These are phyloP conservation scores for Esox lucius DNA, from an alignment of 2,797 vertebrate genomes.

Conservation along the genomic window DNA sequence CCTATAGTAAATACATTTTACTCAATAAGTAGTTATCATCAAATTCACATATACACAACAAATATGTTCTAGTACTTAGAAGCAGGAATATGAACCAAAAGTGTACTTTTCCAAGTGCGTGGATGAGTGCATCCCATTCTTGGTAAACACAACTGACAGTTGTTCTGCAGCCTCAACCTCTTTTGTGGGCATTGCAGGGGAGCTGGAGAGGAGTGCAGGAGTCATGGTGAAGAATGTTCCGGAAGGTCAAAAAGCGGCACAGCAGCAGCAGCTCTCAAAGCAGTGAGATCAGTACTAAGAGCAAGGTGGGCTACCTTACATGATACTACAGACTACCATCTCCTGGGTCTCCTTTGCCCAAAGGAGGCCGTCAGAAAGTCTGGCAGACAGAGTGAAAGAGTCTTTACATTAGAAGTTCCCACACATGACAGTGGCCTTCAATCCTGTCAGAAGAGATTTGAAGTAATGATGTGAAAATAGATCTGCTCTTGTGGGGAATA, in stretches of 20 bases:
- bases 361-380: neutral
- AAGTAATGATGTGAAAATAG: neutral
- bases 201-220: conserved; percentile 51
- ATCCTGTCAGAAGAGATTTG: neutral
- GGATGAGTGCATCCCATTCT: no score
- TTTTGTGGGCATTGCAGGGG: conserved; percentile 26
- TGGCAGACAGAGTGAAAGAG: no score
- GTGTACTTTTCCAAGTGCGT: no score
- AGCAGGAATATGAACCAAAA: no score
- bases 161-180: no score
- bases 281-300: conserved; percentile 98
- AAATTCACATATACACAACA: no score
- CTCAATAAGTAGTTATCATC: no score
- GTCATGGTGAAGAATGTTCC: conserved; percentile 91
- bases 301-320: conserved; percentile 81
- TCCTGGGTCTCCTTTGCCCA: neutral
- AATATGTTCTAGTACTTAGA: no score
- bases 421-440: neutral
- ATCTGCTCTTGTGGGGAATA: neutral
- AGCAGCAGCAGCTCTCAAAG: conserved; percentile 99
- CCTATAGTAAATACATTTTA: no score
- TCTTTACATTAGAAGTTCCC: neutral
- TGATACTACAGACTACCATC: neutral
- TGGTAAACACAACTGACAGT: no score
- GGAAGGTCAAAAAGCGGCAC: conserved; percentile 97